Base-by-base conservation (phyloP, 2,797 vertebrate species). In the Sebastes hopkinsi region DNA sequence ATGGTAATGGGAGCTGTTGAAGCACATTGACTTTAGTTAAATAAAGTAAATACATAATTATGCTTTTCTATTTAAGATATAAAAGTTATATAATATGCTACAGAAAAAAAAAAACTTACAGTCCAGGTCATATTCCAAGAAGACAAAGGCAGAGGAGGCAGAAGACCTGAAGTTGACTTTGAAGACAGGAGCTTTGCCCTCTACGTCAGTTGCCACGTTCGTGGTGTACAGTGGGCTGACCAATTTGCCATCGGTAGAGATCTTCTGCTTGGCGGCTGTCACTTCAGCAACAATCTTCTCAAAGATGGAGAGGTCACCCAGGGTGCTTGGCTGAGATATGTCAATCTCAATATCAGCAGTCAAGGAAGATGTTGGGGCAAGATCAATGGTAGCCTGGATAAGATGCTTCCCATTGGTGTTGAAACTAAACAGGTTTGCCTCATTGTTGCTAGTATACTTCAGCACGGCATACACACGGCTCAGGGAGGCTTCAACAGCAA, bases 171-270 rank as follows among this genome's bases (percentile, higher is more conserved):
- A 61, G 30, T 87, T 92, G 27, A 93, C 90, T 85, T 95, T 96
- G n/a, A 97, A 80, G 52, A 92, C 88, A n/a, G 96, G 94, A 16
- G 73, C 89, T 71, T 82, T 90, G 46, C 96, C 95, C 67, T 93
- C 95, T 56, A 96, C 55, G 50, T 94, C 96, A 78, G 88, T 70
- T 60, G 59, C 91, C 93, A 96, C 92, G 50, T 92, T 94, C 68
- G 90, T 92, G 72, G 93, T 97, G 89, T 97, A 98, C 38, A 98
- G 25, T 54, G 97, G 97, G n/a, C 96, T 97, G 27, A 75, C 77
- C 79, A 97, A 86, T 81, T 94, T 95, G 68, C 68, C 86, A 74
- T 67, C 95, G 84, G 92, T 92, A n/a, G 93, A 93, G 65, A 97
- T 83, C 80, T 96, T 97, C 93, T 98, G 97, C 55, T 93, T 95